Base-by-base conservation (phyloP, 1,140 invertebrate species). In the Mamestra configurata region DNA sequence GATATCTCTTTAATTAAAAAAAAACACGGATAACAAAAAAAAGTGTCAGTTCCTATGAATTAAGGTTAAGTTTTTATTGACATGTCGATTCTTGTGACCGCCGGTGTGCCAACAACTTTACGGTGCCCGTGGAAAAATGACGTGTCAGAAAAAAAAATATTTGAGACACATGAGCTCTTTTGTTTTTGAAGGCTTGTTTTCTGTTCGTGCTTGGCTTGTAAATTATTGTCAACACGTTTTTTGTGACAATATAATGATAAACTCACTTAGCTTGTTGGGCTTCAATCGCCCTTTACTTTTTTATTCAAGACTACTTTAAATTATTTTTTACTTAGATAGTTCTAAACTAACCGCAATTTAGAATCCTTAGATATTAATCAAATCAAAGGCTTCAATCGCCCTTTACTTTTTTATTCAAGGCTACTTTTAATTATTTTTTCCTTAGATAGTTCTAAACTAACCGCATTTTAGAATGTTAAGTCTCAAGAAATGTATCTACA, bases 1-100 rank as follows among this genome's bases (percentile, higher is more conserved):
- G 76, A 81, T 83, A 83, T 81, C 79, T 83, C 73, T 83, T 79
- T 81, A 83, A 83, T 83, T 81, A 76, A 76, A 79, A 83, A 83
- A 79, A 83, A 77, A 81, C 79, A 83, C 64, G 75, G 82, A 83
- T 83, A 83, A 81, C 59, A 73, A 43, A 66, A 71, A 72, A 80
- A 81, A 80, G 77, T 79, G 77, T 77, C 77, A 81, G 77, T 83
- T 83, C 79, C 73, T 80, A 71, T 78, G 80, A 81, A 81, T 83
- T 81, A 78, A 83, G 79, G 76, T 57, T 76, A 81, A 57, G 72
- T 79, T 81, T 79, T 61, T 83, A 76, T 83, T 83, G 68, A 80
- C 79, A 71, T 59, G 79, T 83, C 79, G 79, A 79, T 78, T 75
- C 71, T 83, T 37, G 80, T 77, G 73, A 72, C 79, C 79, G 55